Evolutionary conservation across 2,113 vertebrate genomes (phyloP).

Genomic region (Psophia crepitans): DNA sequence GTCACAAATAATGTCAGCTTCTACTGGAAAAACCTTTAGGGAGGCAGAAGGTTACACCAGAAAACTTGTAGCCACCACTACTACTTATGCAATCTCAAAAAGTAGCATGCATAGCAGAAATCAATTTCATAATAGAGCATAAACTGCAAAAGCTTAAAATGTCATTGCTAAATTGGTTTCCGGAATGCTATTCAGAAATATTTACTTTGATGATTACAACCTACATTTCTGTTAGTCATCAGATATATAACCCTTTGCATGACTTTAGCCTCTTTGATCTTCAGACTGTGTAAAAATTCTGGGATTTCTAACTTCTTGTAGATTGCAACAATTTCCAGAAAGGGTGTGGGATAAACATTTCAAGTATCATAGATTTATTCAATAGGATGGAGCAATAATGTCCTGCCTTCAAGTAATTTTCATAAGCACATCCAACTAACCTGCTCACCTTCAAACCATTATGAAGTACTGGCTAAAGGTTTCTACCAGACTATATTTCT

Average conservation of each 20-base stretch:
- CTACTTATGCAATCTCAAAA: neutral
- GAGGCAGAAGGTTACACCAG: neutral
- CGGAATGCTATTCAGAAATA: neutral
- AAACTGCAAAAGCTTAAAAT: neutral
- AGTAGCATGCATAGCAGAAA: neutral
- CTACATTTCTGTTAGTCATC: neutral
- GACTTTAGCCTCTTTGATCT: neutral
- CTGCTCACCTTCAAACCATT: neutral
- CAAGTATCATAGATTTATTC: neutral
- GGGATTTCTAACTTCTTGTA: neutral
- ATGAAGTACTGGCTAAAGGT: neutral
- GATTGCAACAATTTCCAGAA: neutral
- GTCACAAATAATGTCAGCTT: neutral
- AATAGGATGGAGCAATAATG: neutral
- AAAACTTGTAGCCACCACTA: neutral
- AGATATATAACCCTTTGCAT: neutral
- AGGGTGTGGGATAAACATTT: neutral
- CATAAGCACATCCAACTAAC: neutral
- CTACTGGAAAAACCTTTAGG: neutral
- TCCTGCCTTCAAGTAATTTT: neutral
- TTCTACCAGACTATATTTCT: neutral
- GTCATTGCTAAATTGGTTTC: neutral
- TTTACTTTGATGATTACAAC: neutral
- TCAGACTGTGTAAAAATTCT: neutral
- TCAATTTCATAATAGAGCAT: neutral